Base-by-base conservation (phyloP, 2,113 vertebrate genomes). In the Plecturocebus donacophilus region DNA sequence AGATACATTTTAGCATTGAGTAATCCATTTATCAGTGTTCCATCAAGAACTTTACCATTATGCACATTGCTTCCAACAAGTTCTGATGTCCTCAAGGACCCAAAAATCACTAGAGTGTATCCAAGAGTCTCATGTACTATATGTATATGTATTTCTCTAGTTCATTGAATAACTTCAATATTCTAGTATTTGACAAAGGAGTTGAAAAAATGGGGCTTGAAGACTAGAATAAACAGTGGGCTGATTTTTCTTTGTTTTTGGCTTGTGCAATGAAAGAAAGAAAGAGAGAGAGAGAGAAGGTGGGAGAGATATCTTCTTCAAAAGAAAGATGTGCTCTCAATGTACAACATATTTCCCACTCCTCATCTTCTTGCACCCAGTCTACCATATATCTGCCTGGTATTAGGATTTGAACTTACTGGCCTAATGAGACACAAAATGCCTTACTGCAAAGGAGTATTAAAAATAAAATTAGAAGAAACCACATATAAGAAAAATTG, bases 401-500 rank as follows among this genome's bases (percentile, higher is more conserved):
- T 38, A 23, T 66, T 25, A 70, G 14, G 20, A 23, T 42, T 38
- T 90, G 30, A 85, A 20, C 6, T 75, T 85, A 13, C 52, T 64
- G 17, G 56, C 30, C 8, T 64, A 95, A 84, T 47, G 38, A 85
- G 49, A 92, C 68, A 9, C n/a, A 94, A 90, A 83, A 77, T 68
- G 47, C 23, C 19, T 58, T 73, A 49, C 0, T 85, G 52, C 5
- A 81, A 66, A 25, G 58, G 6, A 90, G 47, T 82, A 85, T n/a
- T 82, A 73, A 68, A 80, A 95, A 82, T 32, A 87, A 87, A 82
- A 66, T 79, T 35, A 77, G 7, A 47, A 95, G 85, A 80, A 93
- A 91, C 12, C 5, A 40, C 7, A 35, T 11, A 73, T 3, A 84
- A 32, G 19, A 82, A 73, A 17, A 64, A 38, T 10, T 21, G 45